Conservation (phyloP, 2,797 vertebrate genomes). For the Coregonus sp. region DNA sequence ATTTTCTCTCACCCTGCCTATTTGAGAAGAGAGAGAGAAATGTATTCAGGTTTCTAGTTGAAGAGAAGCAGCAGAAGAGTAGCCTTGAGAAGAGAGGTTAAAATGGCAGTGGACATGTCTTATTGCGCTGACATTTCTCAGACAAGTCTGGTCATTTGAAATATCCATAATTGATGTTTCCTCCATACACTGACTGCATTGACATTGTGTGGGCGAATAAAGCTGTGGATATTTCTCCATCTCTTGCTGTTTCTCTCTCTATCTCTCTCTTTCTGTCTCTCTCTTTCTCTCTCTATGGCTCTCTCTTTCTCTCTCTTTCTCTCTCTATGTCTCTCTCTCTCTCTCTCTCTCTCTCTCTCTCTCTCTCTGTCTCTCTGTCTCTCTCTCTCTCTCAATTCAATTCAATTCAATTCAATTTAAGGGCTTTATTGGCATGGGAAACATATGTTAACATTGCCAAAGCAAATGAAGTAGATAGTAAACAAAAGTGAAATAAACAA, state of each 20-base stretch:
- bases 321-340: neutral
- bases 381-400: no score
- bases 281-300: neutral
- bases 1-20: conserved; percentile 30
- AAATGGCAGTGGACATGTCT: conserved; percentile 42
- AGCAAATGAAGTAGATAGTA: no score
- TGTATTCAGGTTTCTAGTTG: conserved; percentile 10
- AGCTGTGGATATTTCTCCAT: neutral
- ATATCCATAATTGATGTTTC: conserved; percentile 62
- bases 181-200: conserved; percentile 35
- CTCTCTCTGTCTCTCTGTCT: neutral
- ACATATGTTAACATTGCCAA: no score
- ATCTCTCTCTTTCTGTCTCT: neutral
- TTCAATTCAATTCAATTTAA: no score
- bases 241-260: neutral
- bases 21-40: conserved; percentile 32
- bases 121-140: conserved; percentile 36
- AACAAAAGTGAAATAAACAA: no score
- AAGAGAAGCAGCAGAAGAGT: conserved; percentile 15
- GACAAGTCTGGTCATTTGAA: conserved; percentile 58
- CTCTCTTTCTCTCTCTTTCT: neutral
- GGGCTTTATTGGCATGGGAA: no score
- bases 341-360: neutral
- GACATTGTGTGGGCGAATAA: neutral
- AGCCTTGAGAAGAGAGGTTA: conserved; percentile 29